Evolutionary conservation across 2,113 vertebrate species (phyloP).

Genomic region (Recurvirostra avosetta): DNA sequence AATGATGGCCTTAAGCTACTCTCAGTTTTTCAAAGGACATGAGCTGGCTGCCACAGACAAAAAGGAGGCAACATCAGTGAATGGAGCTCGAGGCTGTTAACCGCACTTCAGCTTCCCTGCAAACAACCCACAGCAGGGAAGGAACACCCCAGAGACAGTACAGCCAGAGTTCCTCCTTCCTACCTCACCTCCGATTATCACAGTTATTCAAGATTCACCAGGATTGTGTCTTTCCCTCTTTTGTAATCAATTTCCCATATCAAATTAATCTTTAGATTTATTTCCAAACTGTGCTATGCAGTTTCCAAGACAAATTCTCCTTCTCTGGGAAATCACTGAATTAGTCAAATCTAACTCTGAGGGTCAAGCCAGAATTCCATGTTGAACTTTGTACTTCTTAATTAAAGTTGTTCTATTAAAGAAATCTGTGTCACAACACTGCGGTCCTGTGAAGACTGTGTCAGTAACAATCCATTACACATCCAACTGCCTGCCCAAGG

Average conservation of each 20-base stretch:
- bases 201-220: background rate
- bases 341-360: background rate
- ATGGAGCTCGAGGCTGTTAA: background rate
- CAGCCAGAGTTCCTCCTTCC: background rate
- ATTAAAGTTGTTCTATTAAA: constrained; percentile 22
- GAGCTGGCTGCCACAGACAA: constrained; percentile 21
- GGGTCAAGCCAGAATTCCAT: background rate
- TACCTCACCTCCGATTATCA: background rate
- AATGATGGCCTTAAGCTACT: constrained; percentile 60
- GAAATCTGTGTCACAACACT: background rate
- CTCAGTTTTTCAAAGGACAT: constrained; percentile 57
- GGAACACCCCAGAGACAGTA: background rate
- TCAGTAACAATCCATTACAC: background rate
- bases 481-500: background rate
- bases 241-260: background rate
- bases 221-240: background rate
- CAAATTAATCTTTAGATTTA: background rate
- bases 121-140: background rate
- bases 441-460: background rate
- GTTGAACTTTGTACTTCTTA: background rate
- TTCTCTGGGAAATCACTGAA: background rate
- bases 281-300: background rate
- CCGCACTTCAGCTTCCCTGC: background rate
- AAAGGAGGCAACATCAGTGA: background rate
- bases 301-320: background rate